phyloP scores from a whole-genome alignment of 2,888 invertebrate genomes.

The Plemyria rubiginata region DNA sequence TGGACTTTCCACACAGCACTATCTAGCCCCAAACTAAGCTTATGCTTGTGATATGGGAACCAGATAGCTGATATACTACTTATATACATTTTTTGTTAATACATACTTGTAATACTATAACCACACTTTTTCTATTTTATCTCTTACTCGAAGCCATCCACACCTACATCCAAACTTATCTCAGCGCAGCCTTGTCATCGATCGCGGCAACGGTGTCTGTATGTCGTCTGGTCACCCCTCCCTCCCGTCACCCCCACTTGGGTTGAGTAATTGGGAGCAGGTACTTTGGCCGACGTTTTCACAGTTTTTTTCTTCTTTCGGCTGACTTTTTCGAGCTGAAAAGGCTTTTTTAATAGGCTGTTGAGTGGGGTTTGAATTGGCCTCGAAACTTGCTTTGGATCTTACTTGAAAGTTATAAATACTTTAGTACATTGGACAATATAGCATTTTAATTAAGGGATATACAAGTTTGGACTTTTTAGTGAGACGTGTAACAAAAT shows the following conservation, averaged over 20 bases:
- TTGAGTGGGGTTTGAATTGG: slow-evolving; percentile 25
- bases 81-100: too few species aligned
- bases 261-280: slow-evolving; percentile 74
- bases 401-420: slow-evolving; percentile 1
- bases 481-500: too few species aligned
- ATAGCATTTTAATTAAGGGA: too few species aligned
- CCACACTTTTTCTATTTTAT: not conserved
- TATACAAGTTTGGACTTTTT: not conserved
- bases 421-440: not conserved
- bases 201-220: slow-evolving; percentile 67
- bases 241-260: slow-evolving; percentile 51
- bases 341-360: slow-evolving; percentile 32
- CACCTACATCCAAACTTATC: slow-evolving; percentile 37
- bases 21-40: too few species aligned
- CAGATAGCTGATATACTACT: too few species aligned
- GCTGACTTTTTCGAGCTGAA: slow-evolving; percentile 31
- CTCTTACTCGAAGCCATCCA: slow-evolving; percentile 2
- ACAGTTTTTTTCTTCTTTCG: slow-evolving; percentile 35
- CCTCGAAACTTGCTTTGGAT: slow-evolving; percentile 6
- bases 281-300: slow-evolving; percentile 52
- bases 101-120: too few species aligned
- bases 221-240: slow-evolving; percentile 48
- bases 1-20: too few species aligned
- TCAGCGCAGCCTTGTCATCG: slow-evolving; percentile 57
- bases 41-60: too few species aligned